Base-by-base conservation (phyloP, 2,113 vertebrate genomes). In the Campylorhamphus procurvoides region DNA sequence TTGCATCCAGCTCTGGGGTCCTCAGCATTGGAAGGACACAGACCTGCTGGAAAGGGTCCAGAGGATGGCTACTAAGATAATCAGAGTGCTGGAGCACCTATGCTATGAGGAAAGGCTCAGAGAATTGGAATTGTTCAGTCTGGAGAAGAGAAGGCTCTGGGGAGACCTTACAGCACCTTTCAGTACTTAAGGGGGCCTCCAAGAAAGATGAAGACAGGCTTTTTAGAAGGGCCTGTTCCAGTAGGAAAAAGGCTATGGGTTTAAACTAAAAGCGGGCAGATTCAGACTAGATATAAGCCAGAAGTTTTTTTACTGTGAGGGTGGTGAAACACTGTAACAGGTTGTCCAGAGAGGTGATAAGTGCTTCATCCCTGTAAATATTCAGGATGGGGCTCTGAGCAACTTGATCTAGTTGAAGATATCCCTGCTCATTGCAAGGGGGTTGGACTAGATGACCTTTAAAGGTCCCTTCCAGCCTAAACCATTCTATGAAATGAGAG, bases 41-140 rank as follows among this genome's bases (percentile, higher is more conserved):
- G 64, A 77, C 0, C 10, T 63, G 20, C 1, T 73, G 37, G 4
- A 46, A 20, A 0, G 9, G 18, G 28, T 24, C 33, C 58, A 62
- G 31, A 55, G 35, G 25, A n/a, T 49, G 49, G 27, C 1, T 28
- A 49, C 12, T 3, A 19, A 59, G 9, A 29, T 5, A 2, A 20
- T 44, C 13, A 50, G 20, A 25, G 27, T 14, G 3, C 0, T 25
- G 24, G 31, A 59, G n/a, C n/a, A 59, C 22, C 33, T 59, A 18
- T 27, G 11, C 18, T 81, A 4, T 37, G 18, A 74, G 5, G 33
- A 81, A 5, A 66, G 44, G 44, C 68, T 73, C 44, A 66, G 20
- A 64, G 14, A 88, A 28, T 5, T 55, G 23, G 19, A 22, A 10
- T 29, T 80, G 19, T 50, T 81, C 25, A 67, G 40, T 18, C 15